phyloP scores from a whole-genome alignment of 2,113 vertebrate genomes.

The Bos javanicus region DNA sequence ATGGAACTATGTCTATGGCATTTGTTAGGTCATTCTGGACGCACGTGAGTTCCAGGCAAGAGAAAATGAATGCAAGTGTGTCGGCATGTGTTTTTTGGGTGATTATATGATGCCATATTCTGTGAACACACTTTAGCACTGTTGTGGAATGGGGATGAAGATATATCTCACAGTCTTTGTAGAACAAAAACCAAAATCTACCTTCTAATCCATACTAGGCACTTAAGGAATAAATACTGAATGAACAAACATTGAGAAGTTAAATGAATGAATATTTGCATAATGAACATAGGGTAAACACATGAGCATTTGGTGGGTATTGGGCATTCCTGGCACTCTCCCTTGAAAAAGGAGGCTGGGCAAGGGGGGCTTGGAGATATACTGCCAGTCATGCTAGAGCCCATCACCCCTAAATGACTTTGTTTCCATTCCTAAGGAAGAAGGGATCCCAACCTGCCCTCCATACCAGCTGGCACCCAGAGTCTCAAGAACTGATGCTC shows the following conservation, averaged over 20 bases:
- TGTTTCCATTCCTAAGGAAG: background rate
- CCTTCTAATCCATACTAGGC: background rate
- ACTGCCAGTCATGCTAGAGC: background rate
- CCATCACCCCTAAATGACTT: background rate
- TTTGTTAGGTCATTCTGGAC: background rate
- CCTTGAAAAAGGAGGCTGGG: background rate
- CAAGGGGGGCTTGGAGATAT: background rate
- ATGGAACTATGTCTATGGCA: background rate
- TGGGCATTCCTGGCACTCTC: background rate
- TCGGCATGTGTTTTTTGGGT: background rate
- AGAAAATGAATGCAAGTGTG: background rate
- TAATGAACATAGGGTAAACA: background rate
- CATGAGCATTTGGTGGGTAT: background rate
- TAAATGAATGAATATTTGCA: background rate
- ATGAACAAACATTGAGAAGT: background rate
- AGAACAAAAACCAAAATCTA: constrained; percentile 12
- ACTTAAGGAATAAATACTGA: background rate
- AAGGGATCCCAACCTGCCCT: background rate
- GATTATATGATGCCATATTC: background rate
- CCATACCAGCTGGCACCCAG: background rate
- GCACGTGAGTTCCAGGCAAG: background rate
- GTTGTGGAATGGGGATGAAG: background rate
- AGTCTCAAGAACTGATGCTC: background rate
- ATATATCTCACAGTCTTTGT: background rate
- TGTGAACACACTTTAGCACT: background rate